Conservation (phyloP, 2,888 invertebrate species). For the Xiphydria camelus region DNA sequence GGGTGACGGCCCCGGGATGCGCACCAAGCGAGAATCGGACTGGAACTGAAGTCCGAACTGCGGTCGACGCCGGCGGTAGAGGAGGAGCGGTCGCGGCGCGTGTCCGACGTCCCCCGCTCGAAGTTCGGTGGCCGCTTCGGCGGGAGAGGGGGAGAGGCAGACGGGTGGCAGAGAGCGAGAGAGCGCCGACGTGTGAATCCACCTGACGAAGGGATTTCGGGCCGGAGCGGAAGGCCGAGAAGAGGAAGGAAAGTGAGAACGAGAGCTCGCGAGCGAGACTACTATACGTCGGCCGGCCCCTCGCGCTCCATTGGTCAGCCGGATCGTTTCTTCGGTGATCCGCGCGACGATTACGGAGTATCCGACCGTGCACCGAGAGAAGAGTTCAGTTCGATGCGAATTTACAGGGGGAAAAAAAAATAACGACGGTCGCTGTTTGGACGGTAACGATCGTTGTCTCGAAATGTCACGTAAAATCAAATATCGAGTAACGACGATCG, state of each 20-base stretch:
- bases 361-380: too few relatives aligned
- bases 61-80: background rate
- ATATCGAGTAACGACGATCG: too few relatives aligned
- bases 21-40: slow-evolving; percentile 22
- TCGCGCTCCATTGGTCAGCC: slow-evolving; percentile 36
- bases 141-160: slow-evolving; percentile 6
- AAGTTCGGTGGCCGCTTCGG: too few relatives aligned
- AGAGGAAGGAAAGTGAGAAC: background rate
- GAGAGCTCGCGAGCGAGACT: too few relatives aligned
- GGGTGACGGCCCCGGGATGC: slow-evolving; percentile 13
- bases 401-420: too few relatives aligned
- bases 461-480: too few relatives aligned
- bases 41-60: slow-evolving; percentile 23
- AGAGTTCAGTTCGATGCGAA: too few relatives aligned
- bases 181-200: slow-evolving; percentile 1
- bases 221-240: background rate
- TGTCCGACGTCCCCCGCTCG: slow-evolving; percentile 8
- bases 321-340: background rate
- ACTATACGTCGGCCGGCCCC: slow-evolving; percentile 27
- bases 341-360: too few relatives aligned
- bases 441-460: too few relatives aligned
- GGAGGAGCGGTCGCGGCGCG: background rate
- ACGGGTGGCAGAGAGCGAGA: slow-evolving; percentile 11
- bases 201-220: background rate
- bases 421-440: too few relatives aligned